Base-by-base conservation (phyloP, 1,140 invertebrate species). In the Dufourea novaeangliae region DNA sequence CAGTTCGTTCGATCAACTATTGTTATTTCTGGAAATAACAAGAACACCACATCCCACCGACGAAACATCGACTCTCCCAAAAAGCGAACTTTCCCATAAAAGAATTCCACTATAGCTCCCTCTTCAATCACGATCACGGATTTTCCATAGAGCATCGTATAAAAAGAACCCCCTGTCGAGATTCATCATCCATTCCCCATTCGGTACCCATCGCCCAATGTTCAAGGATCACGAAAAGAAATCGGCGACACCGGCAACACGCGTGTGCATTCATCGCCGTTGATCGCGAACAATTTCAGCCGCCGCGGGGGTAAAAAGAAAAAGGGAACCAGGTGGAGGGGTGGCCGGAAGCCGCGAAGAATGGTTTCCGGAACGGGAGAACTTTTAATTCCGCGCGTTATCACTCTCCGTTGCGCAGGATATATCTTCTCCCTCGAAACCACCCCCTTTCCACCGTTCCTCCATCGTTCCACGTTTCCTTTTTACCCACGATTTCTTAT, bases 371-470 rank as follows among this genome's bases (percentile, higher is more conserved):
- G 62, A 83, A 78, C 80, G 74, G 32, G 25, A 34, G 71, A 83
- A 84, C 69, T 83, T 84, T 84, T 83, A 84, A 84, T 84, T 80
- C 78, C 81, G 59, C 71, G 81, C 71, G 77, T 84, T 84, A 84
- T 84, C 78, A 56, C 77, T 52, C 73, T 52, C 66, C 54, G 46
- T 64, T 27, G 37, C 29, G 68, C 75, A 52, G 68, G 74, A 73
- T 82, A 64, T 73, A 39, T 82, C 68, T 82, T 78, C n/a, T n/a
- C n/a, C n/a, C n/a, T 68, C 79, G 78, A n/a, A n/a, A n/a, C 67
- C 57, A 44, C 61, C 70, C 56, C 37, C 63, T 50, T 54, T 57
- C 50, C 39, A 3, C 34, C 1, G 5, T 46, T 8, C 25, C 7
- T 25, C 32, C 25, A 1, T 14, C 25, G n/a, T 7, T 57, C 41